phyloP scores from a whole-genome alignment of 2,888 invertebrate genomes.

The Xanthostigma xanthostigma region DNA sequence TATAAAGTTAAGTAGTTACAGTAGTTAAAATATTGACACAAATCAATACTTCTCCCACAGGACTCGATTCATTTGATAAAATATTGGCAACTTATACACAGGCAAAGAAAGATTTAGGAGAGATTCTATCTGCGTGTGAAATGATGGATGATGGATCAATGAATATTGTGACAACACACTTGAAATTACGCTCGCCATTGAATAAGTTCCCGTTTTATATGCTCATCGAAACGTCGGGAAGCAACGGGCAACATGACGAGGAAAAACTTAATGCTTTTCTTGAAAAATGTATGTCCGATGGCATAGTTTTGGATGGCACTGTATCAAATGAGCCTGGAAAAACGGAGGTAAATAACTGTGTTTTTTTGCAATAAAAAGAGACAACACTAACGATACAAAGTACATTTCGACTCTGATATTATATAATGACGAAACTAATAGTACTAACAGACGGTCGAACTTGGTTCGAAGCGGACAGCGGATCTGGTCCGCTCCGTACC shows the following conservation, averaged over 20 bases:
- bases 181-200: conserved; percentile 45
- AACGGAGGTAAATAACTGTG: conserved; percentile 44
- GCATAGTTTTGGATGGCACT: conserved; percentile 68
- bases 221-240: conserved; percentile 78
- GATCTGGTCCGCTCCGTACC: no score
- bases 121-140: conserved; percentile 92
- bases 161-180: conserved; percentile 44
- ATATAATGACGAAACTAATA: no score
- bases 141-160: conserved; percentile 72
- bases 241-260: conserved; percentile 67
- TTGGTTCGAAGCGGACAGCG: no score
- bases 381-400: no score
- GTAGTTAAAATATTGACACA: no score
- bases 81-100: conserved; percentile 59
- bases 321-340: conserved; percentile 70
- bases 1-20: no score
- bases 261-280: conserved; percentile 75
- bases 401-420: no score
- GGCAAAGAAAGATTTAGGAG: conserved; percentile 64
- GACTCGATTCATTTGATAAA: conserved; percentile 60
- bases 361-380: background rate
- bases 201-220: conserved; percentile 63
- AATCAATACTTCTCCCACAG: conserved; percentile 25
- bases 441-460: no score
- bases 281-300: conserved; percentile 51